Base-by-base conservation (phyloP, 1,140 invertebrate genomes). In the Hylaeus volcanicus region DNA sequence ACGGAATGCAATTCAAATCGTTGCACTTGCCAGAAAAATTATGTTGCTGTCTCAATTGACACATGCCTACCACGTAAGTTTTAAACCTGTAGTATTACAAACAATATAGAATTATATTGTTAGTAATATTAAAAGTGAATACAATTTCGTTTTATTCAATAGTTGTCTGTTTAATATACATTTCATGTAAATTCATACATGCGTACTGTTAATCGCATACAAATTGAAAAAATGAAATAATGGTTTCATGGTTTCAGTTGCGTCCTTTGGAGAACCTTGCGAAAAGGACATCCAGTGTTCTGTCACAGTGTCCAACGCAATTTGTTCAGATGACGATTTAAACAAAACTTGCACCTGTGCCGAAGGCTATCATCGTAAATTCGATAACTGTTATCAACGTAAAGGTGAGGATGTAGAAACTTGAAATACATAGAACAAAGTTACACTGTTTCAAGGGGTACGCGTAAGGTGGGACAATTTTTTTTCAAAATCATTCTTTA, bases 251-350 rank as follows among this genome's bases (percentile, higher is more conserved):
- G 37, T 84, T 81, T 9, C 37, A 90, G 89, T 63, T 37, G 41
- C 51, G 12, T 5, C 11, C 1, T 86, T 74, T 41, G 81, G 77
- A 5, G 3, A 82, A 2, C 14, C 72, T 51, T 90, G 87, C 56
- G 26, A 71, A 8, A 6, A 75, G 3, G 79, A 88, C 39, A 9
- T 79, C 26, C 88, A 90, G 60, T 89, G 88, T 56, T 74, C 61
- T 1, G 12, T 43, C 0, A 41, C 5, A 2, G 37, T 63, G 15
- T 0, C 43, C 11, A 78, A 81, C n/a, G 51, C 88, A 12, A 14
- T 82, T 53, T 90, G 85, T 71, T 43, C 12, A 1, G 3, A 0
- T 5, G 3, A 15, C 26, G 14, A 60, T 0, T n/a, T 26, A 53
- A 71, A 60, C 5, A 82, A 79, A 68, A 12, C 9, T 5, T 88